Percentiles rank a stretch among this genome's conserved stretches.
Evolutionary conservation across 2,113 vertebrate genomes (phyloP).

Genomic region (Epinephelus moara): DNA sequence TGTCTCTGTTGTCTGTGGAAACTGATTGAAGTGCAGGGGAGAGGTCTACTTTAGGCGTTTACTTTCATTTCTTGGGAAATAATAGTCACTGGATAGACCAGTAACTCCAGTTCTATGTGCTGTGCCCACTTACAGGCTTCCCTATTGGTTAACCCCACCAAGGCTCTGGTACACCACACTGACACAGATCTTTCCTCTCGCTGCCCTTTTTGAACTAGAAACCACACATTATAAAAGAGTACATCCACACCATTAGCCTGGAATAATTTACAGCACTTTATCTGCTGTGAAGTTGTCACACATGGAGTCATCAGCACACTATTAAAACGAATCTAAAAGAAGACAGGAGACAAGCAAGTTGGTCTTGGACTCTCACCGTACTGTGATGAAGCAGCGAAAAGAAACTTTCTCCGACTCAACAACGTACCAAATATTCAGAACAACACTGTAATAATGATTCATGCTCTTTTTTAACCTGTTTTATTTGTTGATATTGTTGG

Average conservation of each 20-base stretch:
- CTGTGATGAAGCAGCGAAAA: neutral
- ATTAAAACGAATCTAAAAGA: neutral
- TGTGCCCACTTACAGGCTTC: too few relatives aligned
- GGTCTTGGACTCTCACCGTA: neutral
- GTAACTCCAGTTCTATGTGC: neutral
- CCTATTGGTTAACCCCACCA: too few relatives aligned
- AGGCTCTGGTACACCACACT: too few relatives aligned
- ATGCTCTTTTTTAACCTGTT: neutral
- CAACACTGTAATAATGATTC: neutral
- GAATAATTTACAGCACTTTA: neutral
- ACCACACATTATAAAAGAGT: too few relatives aligned
- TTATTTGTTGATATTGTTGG: neutral
- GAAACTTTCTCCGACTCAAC: neutral
- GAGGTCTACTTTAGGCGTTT: neutral
- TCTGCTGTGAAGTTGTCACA: neutral
- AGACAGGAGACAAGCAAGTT: neutral
- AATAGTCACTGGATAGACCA: too few relatives aligned
- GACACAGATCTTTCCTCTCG: too few relatives aligned
- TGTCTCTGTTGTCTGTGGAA: neutral
- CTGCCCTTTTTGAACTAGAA: too few relatives aligned
- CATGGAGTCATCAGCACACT: neutral
- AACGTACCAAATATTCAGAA: neutral
- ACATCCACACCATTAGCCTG: neutral
- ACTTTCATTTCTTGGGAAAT: slow-evolving; percentile 5
- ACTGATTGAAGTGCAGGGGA: too few relatives aligned